These are phyloP conservation scores for Cetoscarus ocellatus DNA, from an alignment of 2,797 vertebrate genomes.

Conservation along the genomic window DNA sequence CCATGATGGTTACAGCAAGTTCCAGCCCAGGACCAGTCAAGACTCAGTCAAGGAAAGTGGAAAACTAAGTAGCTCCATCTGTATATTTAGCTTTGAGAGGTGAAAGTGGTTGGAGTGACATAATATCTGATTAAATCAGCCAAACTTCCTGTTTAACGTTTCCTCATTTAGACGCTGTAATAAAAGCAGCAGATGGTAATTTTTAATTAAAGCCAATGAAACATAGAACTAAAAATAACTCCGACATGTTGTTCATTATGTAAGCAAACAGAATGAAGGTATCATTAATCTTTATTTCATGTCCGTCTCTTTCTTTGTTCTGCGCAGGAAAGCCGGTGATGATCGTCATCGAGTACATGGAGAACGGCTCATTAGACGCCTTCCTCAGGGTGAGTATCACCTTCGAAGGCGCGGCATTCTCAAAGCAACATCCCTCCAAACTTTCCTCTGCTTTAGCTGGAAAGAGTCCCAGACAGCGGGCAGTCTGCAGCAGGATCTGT, in stretches of 20 bases:
- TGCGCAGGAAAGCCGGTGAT: conserved; percentile 96
- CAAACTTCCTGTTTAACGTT: conserved; percentile 59
- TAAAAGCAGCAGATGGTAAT: conserved; percentile 78
- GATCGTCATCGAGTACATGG: conserved; percentile 99
- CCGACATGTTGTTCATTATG: conserved; percentile 45
- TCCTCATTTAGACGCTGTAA: conserved; percentile 67
- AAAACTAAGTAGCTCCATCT: neutral
- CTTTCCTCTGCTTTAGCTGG: conserved; percentile 37
- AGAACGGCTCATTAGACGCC: conserved; percentile 97
- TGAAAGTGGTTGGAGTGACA: conserved; percentile 42
- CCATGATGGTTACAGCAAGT: too few species aligned
- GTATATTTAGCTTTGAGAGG: conserved; percentile 29
- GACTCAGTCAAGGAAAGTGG: too few species aligned
- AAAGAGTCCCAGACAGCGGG: conserved; percentile 48
- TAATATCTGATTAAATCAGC: conserved; percentile 65
- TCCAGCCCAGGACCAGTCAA: too few species aligned
- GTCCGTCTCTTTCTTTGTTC: neutral
- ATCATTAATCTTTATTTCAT: conserved; percentile 48
- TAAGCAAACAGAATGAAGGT: conserved; percentile 11
- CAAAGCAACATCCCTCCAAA: conserved; percentile 47
- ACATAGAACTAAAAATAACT: conserved; percentile 70
- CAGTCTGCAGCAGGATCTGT: conserved; percentile 55
- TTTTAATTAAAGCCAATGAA: conserved; percentile 77
- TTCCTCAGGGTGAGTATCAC: conserved; percentile 95
- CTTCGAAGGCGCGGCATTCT: conserved; percentile 43